Conservation (phyloP, 2,113 vertebrate species). For the Genyomyrus donnyi region DNA sequence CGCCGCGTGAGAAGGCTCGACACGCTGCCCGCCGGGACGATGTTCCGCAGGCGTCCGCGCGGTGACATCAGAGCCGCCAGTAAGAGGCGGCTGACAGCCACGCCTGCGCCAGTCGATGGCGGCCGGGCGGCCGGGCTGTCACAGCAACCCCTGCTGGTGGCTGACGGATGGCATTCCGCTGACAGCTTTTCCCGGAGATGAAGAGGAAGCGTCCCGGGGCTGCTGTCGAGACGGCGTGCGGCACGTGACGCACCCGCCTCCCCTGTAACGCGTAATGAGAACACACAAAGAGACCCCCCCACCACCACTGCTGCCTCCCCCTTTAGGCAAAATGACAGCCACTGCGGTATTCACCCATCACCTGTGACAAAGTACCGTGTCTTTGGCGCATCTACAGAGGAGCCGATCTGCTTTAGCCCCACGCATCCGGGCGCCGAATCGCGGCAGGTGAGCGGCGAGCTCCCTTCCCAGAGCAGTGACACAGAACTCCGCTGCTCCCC, state of each 20-base stretch:
- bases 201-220: slow-evolving; percentile 17
- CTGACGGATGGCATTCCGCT: not conserved
- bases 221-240: not conserved
- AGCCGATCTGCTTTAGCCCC: not conserved
- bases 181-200: slow-evolving; percentile 22
- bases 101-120: not conserved
- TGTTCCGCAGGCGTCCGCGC: not conserved
- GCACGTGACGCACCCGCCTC: not conserved
- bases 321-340: not conserved
- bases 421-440: not conserved
- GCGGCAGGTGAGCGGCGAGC: not conserved
- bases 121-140: not conserved
- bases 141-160: not conserved
- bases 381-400: not conserved
- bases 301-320: not conserved
- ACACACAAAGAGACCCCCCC: not conserved
- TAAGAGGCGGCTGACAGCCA: not conserved
- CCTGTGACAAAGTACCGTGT: not conserved
- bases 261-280: slow-evolving; percentile 6
- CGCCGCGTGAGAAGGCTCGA: not conserved
- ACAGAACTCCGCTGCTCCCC: not conserved
- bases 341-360: not conserved
- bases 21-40: not conserved
- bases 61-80: not conserved
- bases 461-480: not conserved